Conservation (phyloP, 2,888 invertebrate species). For the Mellilla xanthometata region DNA sequence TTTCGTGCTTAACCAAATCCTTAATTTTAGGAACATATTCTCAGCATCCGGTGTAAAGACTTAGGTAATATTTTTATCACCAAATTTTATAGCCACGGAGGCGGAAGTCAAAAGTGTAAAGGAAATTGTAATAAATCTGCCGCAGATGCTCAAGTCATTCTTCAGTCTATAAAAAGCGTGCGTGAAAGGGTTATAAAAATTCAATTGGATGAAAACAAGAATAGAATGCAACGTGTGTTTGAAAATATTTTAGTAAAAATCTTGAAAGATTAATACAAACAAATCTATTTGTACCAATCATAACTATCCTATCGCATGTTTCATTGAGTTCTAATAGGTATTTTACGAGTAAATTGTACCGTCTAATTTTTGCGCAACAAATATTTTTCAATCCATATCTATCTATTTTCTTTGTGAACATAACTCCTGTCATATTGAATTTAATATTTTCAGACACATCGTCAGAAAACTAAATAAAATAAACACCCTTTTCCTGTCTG, state of each 20-base stretch:
- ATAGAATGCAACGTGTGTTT: conserved; percentile 43
- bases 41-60: conserved; percentile 50
- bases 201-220: conserved; percentile 49
- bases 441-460: too few species aligned
- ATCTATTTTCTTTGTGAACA: too few species aligned
- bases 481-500: conserved; percentile 12
- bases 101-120: conserved; percentile 72
- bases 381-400: too few species aligned
- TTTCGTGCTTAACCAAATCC: background rate
- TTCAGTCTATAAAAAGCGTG: conserved; percentile 68
- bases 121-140: conserved; percentile 76
- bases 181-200: conserved; percentile 68
- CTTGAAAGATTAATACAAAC: too few species aligned
- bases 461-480: conserved; percentile 4
- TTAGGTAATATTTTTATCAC: conserved; percentile 64
- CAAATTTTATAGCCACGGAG: conserved; percentile 60
- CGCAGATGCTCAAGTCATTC: conserved; percentile 76
- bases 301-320: too few species aligned
- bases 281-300: too few species aligned
- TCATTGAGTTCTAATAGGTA: too few species aligned
- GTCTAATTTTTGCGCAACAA: too few species aligned
- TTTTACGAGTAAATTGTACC: too few species aligned
- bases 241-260: too few species aligned
- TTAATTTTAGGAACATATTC: conserved; percentile 16
- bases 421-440: too few species aligned